These are phyloP conservation scores for Scolanthus callimorphus DNA, from an alignment of 92 coral and sea anemone genomes.

Conservation along the genomic window DNA sequence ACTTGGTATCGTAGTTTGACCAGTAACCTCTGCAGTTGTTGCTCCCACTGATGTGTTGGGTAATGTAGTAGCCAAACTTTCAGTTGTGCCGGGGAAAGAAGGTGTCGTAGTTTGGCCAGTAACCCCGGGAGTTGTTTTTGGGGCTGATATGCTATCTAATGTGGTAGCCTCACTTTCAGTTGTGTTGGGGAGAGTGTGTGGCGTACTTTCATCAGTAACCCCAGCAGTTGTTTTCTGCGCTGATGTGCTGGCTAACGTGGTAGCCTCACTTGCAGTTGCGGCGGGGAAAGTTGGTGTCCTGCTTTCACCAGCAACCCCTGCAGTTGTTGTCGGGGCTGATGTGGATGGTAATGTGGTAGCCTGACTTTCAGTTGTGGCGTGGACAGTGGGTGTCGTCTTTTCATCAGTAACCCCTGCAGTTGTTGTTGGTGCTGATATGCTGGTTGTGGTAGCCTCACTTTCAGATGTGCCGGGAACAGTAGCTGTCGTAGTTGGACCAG, in stretches of 20 bases:
- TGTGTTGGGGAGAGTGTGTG: background rate
- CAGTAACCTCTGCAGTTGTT: background rate
- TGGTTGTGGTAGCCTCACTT: background rate
- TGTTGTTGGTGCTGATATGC: background rate
- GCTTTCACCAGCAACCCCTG: background rate
- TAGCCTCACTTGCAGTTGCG: background rate
- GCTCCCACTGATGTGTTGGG: background rate
- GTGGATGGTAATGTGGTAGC: too few species aligned
- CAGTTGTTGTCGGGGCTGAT: too few species aligned
- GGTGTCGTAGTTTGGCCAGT: background rate
- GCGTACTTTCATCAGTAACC: too few species aligned
- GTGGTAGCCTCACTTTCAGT: background rate
- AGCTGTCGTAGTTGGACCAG: background rate
- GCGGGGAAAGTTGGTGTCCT: background rate
- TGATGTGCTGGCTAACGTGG: background rate
- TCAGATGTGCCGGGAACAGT: background rate
- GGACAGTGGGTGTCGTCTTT: background rate
- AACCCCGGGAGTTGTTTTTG: background rate
- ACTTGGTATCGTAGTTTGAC: too few species aligned
- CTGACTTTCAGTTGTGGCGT: background rate
- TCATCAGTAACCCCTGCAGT: too few species aligned
- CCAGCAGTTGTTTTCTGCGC: too few species aligned
- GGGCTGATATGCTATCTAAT: background rate
- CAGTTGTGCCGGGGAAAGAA: background rate
- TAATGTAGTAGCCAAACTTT: background rate